A percentile compares a stretch with the other conserved stretches of the same genome.
Evolutionary conservation across 37 sponge, comb jelly and placozoan species (phyloP).

Genomic region (Hormiphora californensis): DNA sequence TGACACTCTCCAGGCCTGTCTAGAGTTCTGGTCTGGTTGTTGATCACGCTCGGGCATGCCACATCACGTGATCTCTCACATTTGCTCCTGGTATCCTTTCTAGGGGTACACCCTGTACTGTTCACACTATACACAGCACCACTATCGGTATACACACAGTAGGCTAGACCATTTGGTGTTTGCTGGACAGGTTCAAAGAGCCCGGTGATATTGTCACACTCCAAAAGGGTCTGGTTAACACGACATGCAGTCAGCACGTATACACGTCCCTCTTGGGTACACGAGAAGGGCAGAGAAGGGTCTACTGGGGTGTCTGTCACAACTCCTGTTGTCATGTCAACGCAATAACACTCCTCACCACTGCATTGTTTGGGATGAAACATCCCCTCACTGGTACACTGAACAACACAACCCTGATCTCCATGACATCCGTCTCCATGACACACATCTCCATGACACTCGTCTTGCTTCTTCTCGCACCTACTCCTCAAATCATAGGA

Average conservation of each 20-base stretch:
- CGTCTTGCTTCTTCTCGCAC: neutral
- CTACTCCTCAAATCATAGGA: neutral
- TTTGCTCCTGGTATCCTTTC: neutral
- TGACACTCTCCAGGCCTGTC: neutral
- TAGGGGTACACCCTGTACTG: neutral
- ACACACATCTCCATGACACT: too few species aligned
- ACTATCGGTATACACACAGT: constrained; percentile 22
- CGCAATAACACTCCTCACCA: constrained; percentile 23
- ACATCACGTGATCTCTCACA: neutral
- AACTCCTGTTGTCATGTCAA: neutral
- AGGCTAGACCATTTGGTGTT: neutral
- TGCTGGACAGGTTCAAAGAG: neutral
- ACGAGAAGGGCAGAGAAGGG: neutral
- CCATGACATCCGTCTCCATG: too few species aligned
- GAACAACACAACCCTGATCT: too few species aligned
- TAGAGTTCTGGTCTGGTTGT: neutral
- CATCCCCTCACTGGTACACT: neutral
- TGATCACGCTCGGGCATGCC: neutral
- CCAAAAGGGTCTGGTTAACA: neutral
- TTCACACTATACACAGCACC: neutral
- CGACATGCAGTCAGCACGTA: neutral
- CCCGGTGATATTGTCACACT: neutral
- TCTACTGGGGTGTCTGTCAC: neutral
- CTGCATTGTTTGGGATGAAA: constrained; percentile 22
- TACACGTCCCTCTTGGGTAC: neutral